These are phyloP conservation scores for Heliothis subflexa DNA, from an alignment of 1,140 invertebrate species.

Conservation along the genomic window DNA sequence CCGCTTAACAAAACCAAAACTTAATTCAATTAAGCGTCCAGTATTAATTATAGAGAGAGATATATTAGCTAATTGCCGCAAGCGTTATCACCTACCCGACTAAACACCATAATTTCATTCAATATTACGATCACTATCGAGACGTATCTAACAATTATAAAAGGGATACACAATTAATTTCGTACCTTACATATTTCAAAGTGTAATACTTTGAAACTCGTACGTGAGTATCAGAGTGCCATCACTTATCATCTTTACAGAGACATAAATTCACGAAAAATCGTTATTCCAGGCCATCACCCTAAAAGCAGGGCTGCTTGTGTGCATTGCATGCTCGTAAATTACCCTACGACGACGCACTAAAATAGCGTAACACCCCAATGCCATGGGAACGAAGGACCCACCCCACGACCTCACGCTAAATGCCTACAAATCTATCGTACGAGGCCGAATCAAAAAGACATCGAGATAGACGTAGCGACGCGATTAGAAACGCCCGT, in stretches of 20 bases:
- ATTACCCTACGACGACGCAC: conserved; percentile 78
- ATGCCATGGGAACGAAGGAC: conserved; percentile 74
- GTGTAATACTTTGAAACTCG: neutral
- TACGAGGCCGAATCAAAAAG: conserved; percentile 75
- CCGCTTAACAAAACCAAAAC: conserved; percentile 40
- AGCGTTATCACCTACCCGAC: conserved; percentile 42
- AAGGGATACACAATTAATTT: conserved; percentile 37
- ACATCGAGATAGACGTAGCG: conserved; percentile 69
- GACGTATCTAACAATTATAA: conserved; percentile 41
- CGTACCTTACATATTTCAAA: conserved; percentile 29
- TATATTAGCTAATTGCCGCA: conserved; percentile 36
- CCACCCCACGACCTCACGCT: conserved; percentile 68
- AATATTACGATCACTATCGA: conserved; percentile 51
- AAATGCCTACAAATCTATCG: conserved; percentile 78
- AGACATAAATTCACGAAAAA: conserved; percentile 75
- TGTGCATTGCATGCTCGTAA: conserved; percentile 77
- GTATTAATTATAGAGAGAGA: conserved; percentile 8
- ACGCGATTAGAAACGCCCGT: conserved; percentile 73
- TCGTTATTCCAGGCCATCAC: conserved; percentile 73
- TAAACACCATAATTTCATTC: conserved; percentile 51
- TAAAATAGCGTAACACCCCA: conserved; percentile 84
- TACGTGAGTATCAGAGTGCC: conserved; percentile 36
- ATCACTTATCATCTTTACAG: conserved; percentile 72
- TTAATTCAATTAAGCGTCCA: conserved; percentile 18
- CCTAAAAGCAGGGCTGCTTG: conserved; percentile 73